These are phyloP conservation scores for Mesoclemmys tuberculata DNA, from an alignment of 2,113 vertebrate genomes.

Conservation along the genomic window DNA sequence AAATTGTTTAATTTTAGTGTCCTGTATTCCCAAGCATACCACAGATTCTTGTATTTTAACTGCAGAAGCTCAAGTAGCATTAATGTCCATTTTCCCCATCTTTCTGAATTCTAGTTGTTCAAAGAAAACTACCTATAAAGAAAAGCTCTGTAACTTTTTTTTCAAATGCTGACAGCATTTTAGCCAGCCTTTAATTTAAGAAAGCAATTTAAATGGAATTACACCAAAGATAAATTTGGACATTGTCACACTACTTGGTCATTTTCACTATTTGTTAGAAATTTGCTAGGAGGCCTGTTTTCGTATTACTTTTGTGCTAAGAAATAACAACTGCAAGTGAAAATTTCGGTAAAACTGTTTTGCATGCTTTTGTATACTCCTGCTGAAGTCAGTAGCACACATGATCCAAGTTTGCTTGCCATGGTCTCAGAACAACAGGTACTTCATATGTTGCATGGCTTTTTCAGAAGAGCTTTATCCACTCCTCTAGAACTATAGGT, in stretches of 20 bases:
- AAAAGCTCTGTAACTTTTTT: no score
- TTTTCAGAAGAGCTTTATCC: background rate
- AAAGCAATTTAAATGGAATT: background rate
- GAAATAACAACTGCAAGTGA: background rate
- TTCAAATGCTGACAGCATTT: background rate
- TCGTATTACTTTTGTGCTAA: background rate
- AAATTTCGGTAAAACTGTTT: background rate
- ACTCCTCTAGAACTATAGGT: background rate
- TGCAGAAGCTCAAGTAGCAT: background rate
- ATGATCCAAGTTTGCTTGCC: background rate
- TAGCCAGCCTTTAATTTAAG: background rate
- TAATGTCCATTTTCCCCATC: background rate
- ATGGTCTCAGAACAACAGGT: background rate
- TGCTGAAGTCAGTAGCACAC: background rate
- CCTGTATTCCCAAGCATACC: accelerated
- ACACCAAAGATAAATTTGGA: background rate
- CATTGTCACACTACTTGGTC: accelerated
- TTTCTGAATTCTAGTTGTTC: background rate
- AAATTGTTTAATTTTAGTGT: background rate
- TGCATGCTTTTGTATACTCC: background rate
- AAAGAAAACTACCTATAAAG: background rate
- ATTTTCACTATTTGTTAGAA: background rate
- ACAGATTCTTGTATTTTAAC: accelerated
- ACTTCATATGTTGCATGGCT: background rate
- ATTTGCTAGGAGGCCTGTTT: background rate